Percentiles rank a stretch among this genome's conserved stretches.
phyloP scores from a whole-genome alignment of 2,888 invertebrate species.

The Harpalus rufipes region DNA sequence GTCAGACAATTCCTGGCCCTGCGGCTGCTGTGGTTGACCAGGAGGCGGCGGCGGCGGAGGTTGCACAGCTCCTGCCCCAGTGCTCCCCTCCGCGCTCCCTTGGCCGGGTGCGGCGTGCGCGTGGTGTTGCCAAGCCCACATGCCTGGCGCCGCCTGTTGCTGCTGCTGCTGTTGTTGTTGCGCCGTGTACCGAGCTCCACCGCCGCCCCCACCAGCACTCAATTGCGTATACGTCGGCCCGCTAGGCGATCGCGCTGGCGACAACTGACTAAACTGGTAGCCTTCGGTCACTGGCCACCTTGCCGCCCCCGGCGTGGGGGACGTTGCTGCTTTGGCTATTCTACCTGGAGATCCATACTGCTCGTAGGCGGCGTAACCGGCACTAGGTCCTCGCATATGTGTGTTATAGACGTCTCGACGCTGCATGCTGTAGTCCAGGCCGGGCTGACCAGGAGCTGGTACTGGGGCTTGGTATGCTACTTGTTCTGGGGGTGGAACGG shows the following conservation, averaged over 20 bases:
- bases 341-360: slow-evolving; percentile 82
- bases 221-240: slow-evolving; percentile 91
- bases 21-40: slow-evolving; percentile 76
- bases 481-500: not conserved
- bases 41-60: slow-evolving; percentile 77
- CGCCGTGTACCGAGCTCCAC: slow-evolving; percentile 71
- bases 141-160: slow-evolving; percentile 72
- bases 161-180: slow-evolving; percentile 57
- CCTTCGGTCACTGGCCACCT: slow-evolving; percentile 82
- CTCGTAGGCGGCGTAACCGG: slow-evolving; percentile 85
- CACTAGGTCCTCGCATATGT: slow-evolving; percentile 81
- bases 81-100: slow-evolving; percentile 71
- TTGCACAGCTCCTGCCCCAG: slow-evolving; percentile 73
- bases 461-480: slow-evolving; percentile 7
- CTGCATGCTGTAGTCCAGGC: slow-evolving; percentile 87
- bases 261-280: slow-evolving; percentile 82
- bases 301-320: slow-evolving; percentile 85
- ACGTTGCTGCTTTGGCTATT: slow-evolving; percentile 80
- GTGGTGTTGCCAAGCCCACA: slow-evolving; percentile 88
- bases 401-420: slow-evolving; percentile 78
- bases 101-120: slow-evolving; percentile 77
- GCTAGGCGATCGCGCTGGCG: slow-evolving; percentile 90
- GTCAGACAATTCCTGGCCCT: slow-evolving; percentile 91
- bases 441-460: slow-evolving; percentile 74
- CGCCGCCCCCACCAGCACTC: slow-evolving; percentile 80